Evolutionary conservation across 2,888 invertebrate genomes (phyloP).

Genomic region (Zygothrica quintamaculata): DNA sequence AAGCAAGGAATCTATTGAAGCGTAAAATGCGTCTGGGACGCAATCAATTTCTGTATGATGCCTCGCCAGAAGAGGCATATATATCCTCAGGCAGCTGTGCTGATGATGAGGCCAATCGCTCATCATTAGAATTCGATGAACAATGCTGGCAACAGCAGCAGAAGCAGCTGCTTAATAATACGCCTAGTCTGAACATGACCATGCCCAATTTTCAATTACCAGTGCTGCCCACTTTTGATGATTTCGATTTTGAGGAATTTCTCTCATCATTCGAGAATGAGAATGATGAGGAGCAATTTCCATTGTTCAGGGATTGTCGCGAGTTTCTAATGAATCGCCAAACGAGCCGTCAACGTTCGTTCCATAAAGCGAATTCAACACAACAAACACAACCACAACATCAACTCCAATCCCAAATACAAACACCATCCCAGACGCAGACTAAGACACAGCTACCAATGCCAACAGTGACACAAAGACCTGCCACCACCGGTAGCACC

Average conservation of each 20-base stretch:
- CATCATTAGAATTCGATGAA: constrained; percentile 77
- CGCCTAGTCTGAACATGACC: constrained; percentile 36
- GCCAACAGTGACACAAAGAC: constrained; percentile 41
- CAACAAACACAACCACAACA: constrained; percentile 42
- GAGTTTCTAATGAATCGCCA: constrained; percentile 83
- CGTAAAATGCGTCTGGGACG: constrained; percentile 84
- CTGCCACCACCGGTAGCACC: constrained; percentile 22
- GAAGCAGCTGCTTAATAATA: constrained; percentile 81
- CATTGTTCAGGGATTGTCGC: constrained; percentile 85
- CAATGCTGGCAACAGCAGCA: constrained; percentile 69
- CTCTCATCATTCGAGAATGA: constrained; percentile 88
- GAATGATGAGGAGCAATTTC: constrained; percentile 85
- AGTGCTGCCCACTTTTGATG: constrained; percentile 85
- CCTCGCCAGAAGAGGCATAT: constrained; percentile 81
- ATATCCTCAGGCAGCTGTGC: constrained; percentile 72
- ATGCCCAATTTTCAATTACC: constrained; percentile 70
- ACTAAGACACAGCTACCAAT: constrained; percentile 33
- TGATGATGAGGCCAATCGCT: constrained; percentile 82
- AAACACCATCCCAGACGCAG: constrained; percentile 30
- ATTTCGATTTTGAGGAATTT: constrained; percentile 88
- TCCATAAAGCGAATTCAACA: constrained; percentile 74
- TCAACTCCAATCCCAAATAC: constrained; percentile 38
- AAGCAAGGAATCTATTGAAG: constrained; percentile 81
- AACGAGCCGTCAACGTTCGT: constrained; percentile 81
- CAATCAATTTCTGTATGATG: constrained; percentile 84